Evolutionary conservation across 2,113 vertebrate species (phyloP).

Genomic region (Zosterops japonicus): DNA sequence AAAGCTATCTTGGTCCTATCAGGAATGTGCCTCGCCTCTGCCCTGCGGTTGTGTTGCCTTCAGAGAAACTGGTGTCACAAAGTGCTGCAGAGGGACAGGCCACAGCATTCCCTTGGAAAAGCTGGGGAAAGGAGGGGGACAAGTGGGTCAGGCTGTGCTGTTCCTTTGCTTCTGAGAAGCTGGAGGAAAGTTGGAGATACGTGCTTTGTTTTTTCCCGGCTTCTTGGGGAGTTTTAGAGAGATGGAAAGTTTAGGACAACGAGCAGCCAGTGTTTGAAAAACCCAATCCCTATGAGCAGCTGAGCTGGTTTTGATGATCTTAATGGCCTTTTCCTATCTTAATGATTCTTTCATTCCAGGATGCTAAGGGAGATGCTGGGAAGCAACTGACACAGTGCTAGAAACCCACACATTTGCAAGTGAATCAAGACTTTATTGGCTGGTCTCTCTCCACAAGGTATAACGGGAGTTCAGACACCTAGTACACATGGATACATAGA

Average conservation of each 20-base stretch:
- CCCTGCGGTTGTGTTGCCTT: constrained; percentile 54
- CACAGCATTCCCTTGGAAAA: neutral
- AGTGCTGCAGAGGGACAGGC: neutral
- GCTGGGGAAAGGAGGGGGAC: neutral
- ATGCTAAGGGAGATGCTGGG: neutral
- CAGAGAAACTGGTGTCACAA: neutral
- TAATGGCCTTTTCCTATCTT: neutral
- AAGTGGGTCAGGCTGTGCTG: neutral
- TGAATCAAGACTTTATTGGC: neutral
- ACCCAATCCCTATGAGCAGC: neutral
- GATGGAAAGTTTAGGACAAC: neutral
- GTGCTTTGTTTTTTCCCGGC: neutral
- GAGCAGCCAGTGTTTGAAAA: neutral
- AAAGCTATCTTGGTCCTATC: constrained; percentile 69
- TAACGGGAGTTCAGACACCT: neutral
- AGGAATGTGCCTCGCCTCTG: constrained; percentile 64
- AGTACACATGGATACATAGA: accelerated
- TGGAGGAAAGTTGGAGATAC: neutral
- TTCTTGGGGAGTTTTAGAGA: neutral
- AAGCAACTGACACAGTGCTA: neutral
- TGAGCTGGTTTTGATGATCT: neutral
- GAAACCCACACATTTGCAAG: neutral
- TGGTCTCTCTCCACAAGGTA: neutral
- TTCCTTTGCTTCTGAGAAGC: neutral
- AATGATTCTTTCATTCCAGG: neutral